Evolutionary conservation across 2,113 vertebrate species (phyloP), one percentile per base, ranked within the genome.

Genomic region (Corynorhinus townsendii): DNA sequence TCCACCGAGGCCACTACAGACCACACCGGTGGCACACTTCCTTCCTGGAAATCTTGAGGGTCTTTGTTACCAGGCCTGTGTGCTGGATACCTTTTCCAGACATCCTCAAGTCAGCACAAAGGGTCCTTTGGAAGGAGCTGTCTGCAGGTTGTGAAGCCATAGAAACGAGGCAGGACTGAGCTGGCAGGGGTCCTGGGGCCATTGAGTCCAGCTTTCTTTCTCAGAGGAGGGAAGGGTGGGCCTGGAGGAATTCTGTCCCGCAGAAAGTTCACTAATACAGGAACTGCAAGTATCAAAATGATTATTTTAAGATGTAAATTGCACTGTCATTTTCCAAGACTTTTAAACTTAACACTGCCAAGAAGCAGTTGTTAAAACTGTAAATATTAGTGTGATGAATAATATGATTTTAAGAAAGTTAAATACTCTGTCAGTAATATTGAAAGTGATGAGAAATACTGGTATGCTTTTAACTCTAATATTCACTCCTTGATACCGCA

Each of bases 41-140:
- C 19, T 2, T 71, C 72, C 7, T 6, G 22, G 90, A 40, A 59
- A 6, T 35, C 30, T 33, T 0, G 0, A 28, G 19, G 19, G n/a
- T n/a, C 35, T 86, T 19, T 0, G 1, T 20, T 11, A 16, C 24
- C 2, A 45, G 0, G 5, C 14, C 54, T 72, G 0, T 56, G 26
- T 69, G 59, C 47, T 85, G 16, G 12, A 43, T 77, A 26, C 20
- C 59, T 47, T 68, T 40, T 59, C 59, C 40, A 14, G 38, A 77
- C 52, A 5, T 77, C 33, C 10, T 80, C 11, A 10, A 47, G 20
- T n/a, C 4, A 26, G 56, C 2, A 28, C 4, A 19, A 40, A 73
- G 45, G 38, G 59, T 77, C 24, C 71, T 80, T 33, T 71, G 17
- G 40, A 69, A 49, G 80, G 43, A 47, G 56, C 56, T 85, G 19